Evolutionary conservation across 1,140 invertebrate species (phyloP), one percentile per base, ranked within the genome.

Genomic region (Laupala kohalensis): DNA sequence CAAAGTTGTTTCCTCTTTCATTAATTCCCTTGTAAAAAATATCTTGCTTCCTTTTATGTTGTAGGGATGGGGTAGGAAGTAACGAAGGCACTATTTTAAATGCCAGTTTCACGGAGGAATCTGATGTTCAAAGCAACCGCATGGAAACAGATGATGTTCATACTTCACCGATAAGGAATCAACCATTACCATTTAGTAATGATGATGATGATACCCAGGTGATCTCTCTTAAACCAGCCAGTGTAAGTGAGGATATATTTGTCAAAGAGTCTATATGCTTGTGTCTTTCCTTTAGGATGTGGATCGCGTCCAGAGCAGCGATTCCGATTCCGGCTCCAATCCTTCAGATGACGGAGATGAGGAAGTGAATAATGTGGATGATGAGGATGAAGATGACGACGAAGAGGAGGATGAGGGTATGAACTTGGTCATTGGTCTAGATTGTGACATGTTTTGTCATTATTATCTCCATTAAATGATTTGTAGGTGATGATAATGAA

Each of bases 361-460:
- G 66, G 77, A 75, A 71, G 77, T 78, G 25, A 77, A 78, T 73
- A 83, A 85, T 72, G 85, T 85, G 67, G 85, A 84, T 67, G 84
- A 84, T 27, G 84, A 84, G 70, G 83, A 83, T n/a, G 83, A 85
- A 70, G 84, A 84, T 69, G 83, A 84, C 27, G 84, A 85, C 15
- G 84, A 87, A 37, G 85, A 86, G n/a, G 85, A 86, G 25, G 85
- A 85, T 25, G 84, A 87, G 73, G 83, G 66, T 67, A 67, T 13
- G 25, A 19, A 15, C 4, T 28, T 6, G 13, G 15, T 13, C 15
- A 1, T 65, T 2, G 1, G 13, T 25, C 23, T 23, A 65, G 9
- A 25, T n/a, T 2, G 12, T 65, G 12, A 6, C 23, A 3, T 23
- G 1, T 19, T 9, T 1, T 28, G 13, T 25, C 6, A 15, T 2